Evolutionary conservation across 2,888 invertebrate genomes (phyloP), one percentile per base, ranked within the genome.

Genomic region (Xanthorhoe spadicearia): DNA sequence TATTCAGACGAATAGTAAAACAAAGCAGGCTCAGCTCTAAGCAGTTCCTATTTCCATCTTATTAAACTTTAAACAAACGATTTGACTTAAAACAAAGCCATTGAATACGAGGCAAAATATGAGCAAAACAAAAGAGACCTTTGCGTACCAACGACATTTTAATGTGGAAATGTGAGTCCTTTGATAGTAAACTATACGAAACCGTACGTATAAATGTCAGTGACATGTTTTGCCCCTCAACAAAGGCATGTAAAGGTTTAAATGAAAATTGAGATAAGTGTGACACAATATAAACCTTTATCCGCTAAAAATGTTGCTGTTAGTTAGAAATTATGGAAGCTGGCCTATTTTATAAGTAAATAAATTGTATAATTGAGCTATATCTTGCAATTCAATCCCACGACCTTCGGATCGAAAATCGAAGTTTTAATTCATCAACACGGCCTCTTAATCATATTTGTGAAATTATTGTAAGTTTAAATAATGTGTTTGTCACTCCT

Each of bases 201-300:
- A 84, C 83, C 85, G 85, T 84, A 83, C 75, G 83, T 82, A 87
- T 88, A 87, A 89, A 89, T 88, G 88, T 87, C 88, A 86, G 73
- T 70, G 76, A 72, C 87, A 84, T 79, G 71, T 77, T 72, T 74
- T 75, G 75, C 78, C 70, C 58, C 19, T 58, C 23, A 32, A 52
- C 46, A 65, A 19, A 48, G 51, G 52, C 60, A 51, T 10, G 58
- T 7, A 28, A 50, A 59, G 58, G 57, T 48, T 49, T 48, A 48
- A 4, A 48, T 32, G 48, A 32, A 28, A 56, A 17, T 4, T 8
- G 15, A 28, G n/a, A 23, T 46, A 19, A 49, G 15, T 13, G 2
- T 19, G 13, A 50, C 10, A 13, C 13, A 13, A 2, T 43, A 13
- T 13, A 43, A 43, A 43, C 2, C 38, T 43, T 10, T 38, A 10